These are phyloP conservation scores for Thalassophryne amazonica DNA, from an alignment of 2,797 vertebrate genomes.

Conservation along the genomic window DNA sequence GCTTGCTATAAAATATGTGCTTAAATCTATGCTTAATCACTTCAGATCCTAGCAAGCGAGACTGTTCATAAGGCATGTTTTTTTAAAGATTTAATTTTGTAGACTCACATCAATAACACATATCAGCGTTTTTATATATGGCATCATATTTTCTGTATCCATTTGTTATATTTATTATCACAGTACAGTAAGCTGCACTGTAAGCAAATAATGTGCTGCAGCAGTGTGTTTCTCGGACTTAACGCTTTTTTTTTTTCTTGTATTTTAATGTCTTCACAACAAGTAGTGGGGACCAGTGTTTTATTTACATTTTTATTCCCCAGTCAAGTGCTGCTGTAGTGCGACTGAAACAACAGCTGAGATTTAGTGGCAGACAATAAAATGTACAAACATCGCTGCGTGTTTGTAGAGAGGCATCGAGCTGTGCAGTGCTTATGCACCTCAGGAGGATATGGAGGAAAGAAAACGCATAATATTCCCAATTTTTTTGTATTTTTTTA, in stretches of 20 bases:
- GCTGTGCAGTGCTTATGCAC: slow-evolving; percentile 6
- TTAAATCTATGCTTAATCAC: not conserved
- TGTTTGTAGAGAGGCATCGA: slow-evolving; percentile 12
- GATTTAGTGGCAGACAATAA: slow-evolving; percentile 18
- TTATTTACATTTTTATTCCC: not conserved
- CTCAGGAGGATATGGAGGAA: not conserved
- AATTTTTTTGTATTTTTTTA: not conserved
- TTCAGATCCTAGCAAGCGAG: not conserved
- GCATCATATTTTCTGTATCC: not conserved
- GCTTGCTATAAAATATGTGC: too few species aligned
- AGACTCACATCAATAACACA: not conserved
- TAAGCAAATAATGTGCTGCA: not conserved
- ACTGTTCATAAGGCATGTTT: not conserved
- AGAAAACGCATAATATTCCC: not conserved
- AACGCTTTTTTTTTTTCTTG: not conserved
- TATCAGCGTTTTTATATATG: not conserved
- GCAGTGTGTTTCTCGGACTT: not conserved
- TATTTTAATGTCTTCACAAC: not conserved
- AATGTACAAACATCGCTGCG: slow-evolving; percentile 7
- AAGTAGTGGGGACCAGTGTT: not conserved
- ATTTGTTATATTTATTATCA: not conserved
- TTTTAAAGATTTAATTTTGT: not conserved
- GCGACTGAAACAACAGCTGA: not conserved
- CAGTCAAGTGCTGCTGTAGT: not conserved
- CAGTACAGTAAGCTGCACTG: not conserved